Evolutionary conservation across 2,113 vertebrate species (phyloP).

Genomic region (Austrofundulus limnaeus): DNA sequence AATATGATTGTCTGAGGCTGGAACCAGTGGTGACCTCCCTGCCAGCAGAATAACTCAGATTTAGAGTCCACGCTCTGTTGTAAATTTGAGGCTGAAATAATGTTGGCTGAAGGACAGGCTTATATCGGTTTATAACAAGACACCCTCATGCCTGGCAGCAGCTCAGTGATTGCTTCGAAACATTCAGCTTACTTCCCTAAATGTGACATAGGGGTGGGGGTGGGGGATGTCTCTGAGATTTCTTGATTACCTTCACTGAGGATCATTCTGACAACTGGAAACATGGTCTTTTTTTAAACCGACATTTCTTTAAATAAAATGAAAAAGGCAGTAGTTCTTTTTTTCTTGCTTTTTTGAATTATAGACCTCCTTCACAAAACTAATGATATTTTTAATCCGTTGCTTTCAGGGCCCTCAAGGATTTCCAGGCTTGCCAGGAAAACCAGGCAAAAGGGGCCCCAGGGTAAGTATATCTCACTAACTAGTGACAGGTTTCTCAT

Average conservation of each 20-base stretch:
- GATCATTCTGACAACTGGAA: too few relatives aligned
- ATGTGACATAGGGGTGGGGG: not conserved
- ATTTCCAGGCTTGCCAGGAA: conserved; percentile 87
- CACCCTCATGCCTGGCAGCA: conserved; percentile 22
- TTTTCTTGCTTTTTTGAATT: not conserved
- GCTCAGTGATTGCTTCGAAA: conserved; percentile 11
- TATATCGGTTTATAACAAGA: conserved; percentile 37
- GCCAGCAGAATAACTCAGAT: conserved; percentile 61
- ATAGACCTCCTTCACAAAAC: conserved; percentile 16
- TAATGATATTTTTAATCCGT: conserved; percentile 36
- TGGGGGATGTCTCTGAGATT: not conserved
- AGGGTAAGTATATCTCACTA: conserved; percentile 81
- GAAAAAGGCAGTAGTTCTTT: not conserved
- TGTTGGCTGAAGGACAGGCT: conserved; percentile 30
- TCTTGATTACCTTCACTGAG: conserved; percentile 5
- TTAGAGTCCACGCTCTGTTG: conserved; percentile 16
- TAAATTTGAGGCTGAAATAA: conserved; percentile 40
- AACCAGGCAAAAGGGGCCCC: conserved; percentile 88
- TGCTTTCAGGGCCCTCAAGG: conserved; percentile 85
- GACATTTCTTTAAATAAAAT: conserved; percentile 11
- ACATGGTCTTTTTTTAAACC: not conserved
- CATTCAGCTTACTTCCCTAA: conserved; percentile 1
- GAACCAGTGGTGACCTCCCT: conserved; percentile 40
- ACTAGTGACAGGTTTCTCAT: conserved; percentile 5
- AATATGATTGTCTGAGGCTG: conserved; percentile 53